These are phyloP conservation scores for Drosophila trapezifrons DNA, from an alignment of 1,140 invertebrate genomes.

Conservation along the genomic window DNA sequence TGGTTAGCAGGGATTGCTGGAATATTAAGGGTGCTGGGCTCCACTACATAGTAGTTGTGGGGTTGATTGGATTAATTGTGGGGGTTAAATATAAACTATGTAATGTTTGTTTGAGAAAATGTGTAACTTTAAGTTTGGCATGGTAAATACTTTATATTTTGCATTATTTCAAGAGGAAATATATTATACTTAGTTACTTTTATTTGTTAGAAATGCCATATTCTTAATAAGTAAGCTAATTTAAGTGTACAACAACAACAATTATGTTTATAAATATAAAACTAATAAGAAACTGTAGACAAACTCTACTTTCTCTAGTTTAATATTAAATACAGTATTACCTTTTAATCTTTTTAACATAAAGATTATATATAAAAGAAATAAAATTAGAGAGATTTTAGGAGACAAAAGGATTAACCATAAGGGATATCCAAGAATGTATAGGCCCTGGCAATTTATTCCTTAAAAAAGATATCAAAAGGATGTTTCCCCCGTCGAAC, in stretches of 20 bases:
- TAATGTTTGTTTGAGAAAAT: not conserved
- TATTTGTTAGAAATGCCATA: not conserved
- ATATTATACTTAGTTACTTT: too few relatives aligned
- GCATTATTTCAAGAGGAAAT: too few relatives aligned
- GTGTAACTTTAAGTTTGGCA: not conserved
- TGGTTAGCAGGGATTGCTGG: constrained; percentile 6
- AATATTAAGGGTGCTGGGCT: constrained; percentile 10
- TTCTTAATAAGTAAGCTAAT: not conserved
- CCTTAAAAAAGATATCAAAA: constrained; percentile 35
- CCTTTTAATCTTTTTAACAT: not conserved
- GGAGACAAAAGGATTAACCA: not conserved
- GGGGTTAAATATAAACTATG: not conserved
- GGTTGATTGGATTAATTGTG: constrained; percentile 21
- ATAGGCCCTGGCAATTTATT: constrained; percentile 2
- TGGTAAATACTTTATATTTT: not conserved
- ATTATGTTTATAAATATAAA: not conserved
- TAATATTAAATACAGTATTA: not conserved
- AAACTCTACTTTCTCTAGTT: not conserved
- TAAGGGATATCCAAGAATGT: not conserved
- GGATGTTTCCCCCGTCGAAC: not conserved
- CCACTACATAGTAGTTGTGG: constrained; percentile 4
- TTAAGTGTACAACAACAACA: too few relatives aligned
- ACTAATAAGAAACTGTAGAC: too few relatives aligned
- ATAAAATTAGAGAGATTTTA: not conserved
- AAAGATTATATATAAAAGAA: not conserved